A percentile compares a stretch with the other conserved stretches of the same genome.
These are phyloP conservation scores for Aleiodes alternator DNA, from an alignment of 2,888 invertebrate genomes.

Conservation along the genomic window DNA sequence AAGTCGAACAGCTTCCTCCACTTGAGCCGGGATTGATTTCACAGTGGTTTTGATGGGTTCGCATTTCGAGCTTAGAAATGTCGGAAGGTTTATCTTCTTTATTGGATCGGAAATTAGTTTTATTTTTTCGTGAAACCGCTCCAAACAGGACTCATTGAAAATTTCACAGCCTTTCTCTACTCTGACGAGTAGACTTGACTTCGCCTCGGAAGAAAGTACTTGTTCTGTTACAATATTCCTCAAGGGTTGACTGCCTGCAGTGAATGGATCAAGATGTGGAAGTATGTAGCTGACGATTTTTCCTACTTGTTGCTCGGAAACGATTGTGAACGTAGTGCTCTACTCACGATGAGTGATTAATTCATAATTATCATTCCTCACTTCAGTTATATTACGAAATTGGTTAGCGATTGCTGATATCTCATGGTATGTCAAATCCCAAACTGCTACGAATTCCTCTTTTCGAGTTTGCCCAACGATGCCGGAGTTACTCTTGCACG, in stretches of 20 bases:
- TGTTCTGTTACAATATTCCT: not conserved
- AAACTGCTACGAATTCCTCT: not conserved
- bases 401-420: not conserved
- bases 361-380: not conserved
- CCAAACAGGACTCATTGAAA: not conserved
- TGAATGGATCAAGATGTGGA: not conserved
- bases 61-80: too few relatives aligned
- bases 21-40: too few relatives aligned
- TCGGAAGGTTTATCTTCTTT: too few relatives aligned
- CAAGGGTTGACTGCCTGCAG: not conserved
- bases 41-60: too few relatives aligned
- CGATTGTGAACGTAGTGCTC: not conserved
- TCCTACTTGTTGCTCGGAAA: not conserved
- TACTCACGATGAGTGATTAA: not conserved
- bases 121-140: too few relatives aligned
- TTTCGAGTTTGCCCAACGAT: not conserved
- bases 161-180: not conserved
- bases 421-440: not conserved
- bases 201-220: not conserved
- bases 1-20: too few relatives aligned
- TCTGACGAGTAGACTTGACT: not conserved
- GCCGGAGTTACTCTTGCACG: not conserved
- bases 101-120: too few relatives aligned
- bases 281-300: not conserved
- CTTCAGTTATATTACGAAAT: slow-evolving; percentile 22